Percentiles rank a stretch among this genome's conserved stretches.
Evolutionary conservation across 2,888 invertebrate species (phyloP).

Genomic region (Drosophila seclusa): DNA sequence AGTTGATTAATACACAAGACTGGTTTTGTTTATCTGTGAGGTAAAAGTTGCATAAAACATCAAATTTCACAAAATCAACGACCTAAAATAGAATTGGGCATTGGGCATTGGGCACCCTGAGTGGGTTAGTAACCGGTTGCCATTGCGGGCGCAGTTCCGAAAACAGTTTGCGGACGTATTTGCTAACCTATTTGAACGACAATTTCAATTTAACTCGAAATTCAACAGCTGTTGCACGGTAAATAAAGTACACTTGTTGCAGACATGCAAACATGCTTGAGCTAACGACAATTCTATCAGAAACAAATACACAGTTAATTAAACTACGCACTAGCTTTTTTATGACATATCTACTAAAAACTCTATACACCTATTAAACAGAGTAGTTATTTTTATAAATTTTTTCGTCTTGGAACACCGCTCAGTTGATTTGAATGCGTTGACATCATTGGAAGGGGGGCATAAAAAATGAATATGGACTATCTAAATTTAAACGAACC

Average conservation of each 20-base stretch:
- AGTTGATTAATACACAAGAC: constrained; percentile 23
- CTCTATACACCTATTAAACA: not conserved
- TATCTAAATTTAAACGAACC: constrained; percentile 40
- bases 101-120: not conserved
- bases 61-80: constrained; percentile 24
- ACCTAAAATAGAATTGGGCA: constrained; percentile 20
- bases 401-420: constrained; percentile 17
- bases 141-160: not conserved
- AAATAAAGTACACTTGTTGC: not conserved
- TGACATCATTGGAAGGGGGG: not conserved
- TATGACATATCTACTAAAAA: not conserved
- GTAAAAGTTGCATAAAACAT: constrained; percentile 31
- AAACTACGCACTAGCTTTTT: not conserved
- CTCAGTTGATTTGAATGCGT: not conserved
- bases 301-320: not conserved
- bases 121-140: constrained; percentile 18
- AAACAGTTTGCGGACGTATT: not conserved
- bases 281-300: not conserved
- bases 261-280: not conserved
- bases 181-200: not conserved
- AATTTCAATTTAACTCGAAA: not conserved
- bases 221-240: not conserved
- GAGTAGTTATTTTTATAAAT: not conserved
- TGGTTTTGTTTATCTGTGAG: constrained; percentile 15
- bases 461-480: constrained; percentile 4